Evolutionary conservation across 2,797 vertebrate species (phyloP).

Genomic region (Tenualosa ilisha): DNA sequence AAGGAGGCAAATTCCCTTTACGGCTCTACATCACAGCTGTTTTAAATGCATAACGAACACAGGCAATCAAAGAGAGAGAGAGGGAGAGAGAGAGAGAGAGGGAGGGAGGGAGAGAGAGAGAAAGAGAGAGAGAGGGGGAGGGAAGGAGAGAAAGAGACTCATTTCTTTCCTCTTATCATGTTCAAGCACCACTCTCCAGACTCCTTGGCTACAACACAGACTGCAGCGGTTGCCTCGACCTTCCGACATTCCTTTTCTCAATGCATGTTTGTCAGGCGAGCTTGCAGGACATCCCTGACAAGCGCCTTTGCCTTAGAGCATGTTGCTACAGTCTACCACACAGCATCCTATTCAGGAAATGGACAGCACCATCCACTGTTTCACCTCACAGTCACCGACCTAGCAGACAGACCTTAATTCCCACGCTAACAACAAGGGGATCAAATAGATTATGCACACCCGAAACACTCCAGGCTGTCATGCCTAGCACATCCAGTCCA

Average conservation of each 20-base stretch:
- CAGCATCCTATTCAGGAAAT: conserved; percentile 27
- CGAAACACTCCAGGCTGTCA: background rate
- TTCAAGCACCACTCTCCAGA: conserved; percentile 30
- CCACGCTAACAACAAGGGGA: conserved; percentile 22
- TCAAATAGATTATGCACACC: conserved; percentile 29
- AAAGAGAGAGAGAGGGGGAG: background rate
- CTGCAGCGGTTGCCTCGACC: conserved; percentile 17
- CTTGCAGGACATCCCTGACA: conserved; percentile 48
- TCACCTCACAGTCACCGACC: conserved; percentile 41
- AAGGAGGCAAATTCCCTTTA: conserved; percentile 29
- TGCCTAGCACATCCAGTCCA: background rate
- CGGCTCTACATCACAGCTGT: conserved; percentile 14
- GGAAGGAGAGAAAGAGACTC: background rate
- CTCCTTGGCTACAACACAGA: conserved; percentile 27
- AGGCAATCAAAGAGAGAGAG: background rate
- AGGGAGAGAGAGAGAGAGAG: background rate
- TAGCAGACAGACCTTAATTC: conserved; percentile 17
- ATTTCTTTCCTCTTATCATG: conserved; percentile 35
- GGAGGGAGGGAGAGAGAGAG: background rate
- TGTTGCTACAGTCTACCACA: conserved; percentile 44
- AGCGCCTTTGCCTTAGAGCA: conserved; percentile 49
- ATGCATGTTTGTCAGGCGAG: conserved; percentile 47
- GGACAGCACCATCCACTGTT: conserved; percentile 5
- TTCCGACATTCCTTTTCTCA: conserved; percentile 37
- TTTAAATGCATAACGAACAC: conserved; percentile 36